Evolutionary conservation across 2,113 vertebrate genomes (phyloP), one percentile per base, ranked within the genome.

Genomic region (Brachyhypopomus gauderio): DNA sequence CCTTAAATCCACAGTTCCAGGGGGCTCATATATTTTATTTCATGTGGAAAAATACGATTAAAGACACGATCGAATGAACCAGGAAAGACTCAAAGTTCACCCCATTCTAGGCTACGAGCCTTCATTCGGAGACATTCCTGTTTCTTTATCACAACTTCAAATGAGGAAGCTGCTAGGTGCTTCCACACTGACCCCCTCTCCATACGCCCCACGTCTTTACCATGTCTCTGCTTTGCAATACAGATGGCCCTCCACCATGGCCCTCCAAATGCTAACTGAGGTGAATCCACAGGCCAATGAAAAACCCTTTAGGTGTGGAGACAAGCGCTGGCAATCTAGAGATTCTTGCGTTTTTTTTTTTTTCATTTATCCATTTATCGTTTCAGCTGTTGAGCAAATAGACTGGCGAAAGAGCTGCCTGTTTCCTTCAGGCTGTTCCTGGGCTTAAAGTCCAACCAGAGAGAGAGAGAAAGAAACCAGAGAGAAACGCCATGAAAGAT

Each of bases 1-100:
- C 85, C 88, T 64, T 83, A 75, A 90, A 90, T 89, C 84, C 91
- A 89, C 88, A 88, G 89, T 86, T 88, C 89, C 87, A 90, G 89
- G 91, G 88, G 81, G 86, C 83, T 80, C 45, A 82, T 84, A 93
- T 89, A 89, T 90, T 91, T 92, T 90, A 89, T 89, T 92, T 90
- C 88, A 90, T 90, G 91, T 81, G 84, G 82, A 82, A 80, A 89
- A 92, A 93, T 90, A 84, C 90, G 89, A 91, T 92, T 92, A 90
- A 81, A 82, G 86, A 83, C 84, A 66, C 86, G 85, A 84, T 85
- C 75, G 85, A 90, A 83, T 91, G 89, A 55, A 17, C 41, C 8
- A n/a, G 20, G 9, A 38, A 22, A 59, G 62, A 64, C 62, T 27
- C 62, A 74, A 52, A 58, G 27, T n/a, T 27, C 36, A 3, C 4